phyloP scores from a whole-genome alignment of 2,888 invertebrate species.

The Phengaris arion region DNA sequence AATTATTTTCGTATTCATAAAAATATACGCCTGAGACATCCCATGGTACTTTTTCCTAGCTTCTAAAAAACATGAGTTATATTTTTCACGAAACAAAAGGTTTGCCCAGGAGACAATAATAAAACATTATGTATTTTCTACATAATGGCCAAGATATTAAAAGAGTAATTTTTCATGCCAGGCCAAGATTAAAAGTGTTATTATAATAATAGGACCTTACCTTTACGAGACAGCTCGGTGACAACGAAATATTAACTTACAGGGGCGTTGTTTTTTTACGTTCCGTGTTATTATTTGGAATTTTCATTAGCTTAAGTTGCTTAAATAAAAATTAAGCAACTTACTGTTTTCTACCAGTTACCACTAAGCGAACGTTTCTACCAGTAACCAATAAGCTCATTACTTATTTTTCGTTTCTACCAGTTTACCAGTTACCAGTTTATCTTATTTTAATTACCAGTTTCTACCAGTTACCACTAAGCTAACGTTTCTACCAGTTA shows the following conservation, averaged over 20 bases:
- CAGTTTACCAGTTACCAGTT: too few species aligned
- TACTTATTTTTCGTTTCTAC: too few species aligned
- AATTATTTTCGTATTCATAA: constrained; percentile 15
- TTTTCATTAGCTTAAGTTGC: neutral
- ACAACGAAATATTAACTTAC: constrained; percentile 27
- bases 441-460: too few species aligned
- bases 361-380: too few species aligned
- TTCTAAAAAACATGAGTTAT: constrained; percentile 29
- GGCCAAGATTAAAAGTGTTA: constrained; percentile 37
- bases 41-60: constrained; percentile 7
- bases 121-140: constrained; percentile 37
- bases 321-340: neutral
- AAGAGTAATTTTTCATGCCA: constrained; percentile 44
- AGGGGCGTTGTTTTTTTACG: neutral
- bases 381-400: too few species aligned
- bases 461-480: too few species aligned
- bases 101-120: constrained; percentile 35
- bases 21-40: neutral
- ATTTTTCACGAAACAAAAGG: constrained; percentile 36
- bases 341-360: too few species aligned
- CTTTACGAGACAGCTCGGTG: constrained; percentile 25
- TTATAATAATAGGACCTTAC: constrained; percentile 41
- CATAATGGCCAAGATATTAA: constrained; percentile 42
- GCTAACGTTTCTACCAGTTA: too few species aligned
- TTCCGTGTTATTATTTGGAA: neutral